Conservation (phyloP, 2,797 vertebrate species). For the Bucorvus abyssinicus region DNA sequence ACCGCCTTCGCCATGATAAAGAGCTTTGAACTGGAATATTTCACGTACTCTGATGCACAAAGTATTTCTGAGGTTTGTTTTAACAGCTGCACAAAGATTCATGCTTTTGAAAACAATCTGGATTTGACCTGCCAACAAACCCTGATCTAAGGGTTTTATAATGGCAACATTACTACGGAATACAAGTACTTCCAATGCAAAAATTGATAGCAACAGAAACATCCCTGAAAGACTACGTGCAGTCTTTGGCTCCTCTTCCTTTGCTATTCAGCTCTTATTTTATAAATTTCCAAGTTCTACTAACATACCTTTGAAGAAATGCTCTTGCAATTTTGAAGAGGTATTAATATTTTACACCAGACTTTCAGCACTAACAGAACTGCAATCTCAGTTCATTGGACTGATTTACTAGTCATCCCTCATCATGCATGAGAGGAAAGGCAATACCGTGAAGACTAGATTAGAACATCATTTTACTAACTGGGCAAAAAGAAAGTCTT, state of each 20-base stretch:
- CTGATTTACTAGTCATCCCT: slow-evolving; percentile 11
- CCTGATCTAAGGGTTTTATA: slow-evolving; percentile 48
- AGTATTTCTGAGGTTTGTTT: slow-evolving; percentile 24
- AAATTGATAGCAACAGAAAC: slow-evolving; percentile 42
- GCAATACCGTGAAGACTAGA: neutral
- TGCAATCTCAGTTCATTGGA: neutral
- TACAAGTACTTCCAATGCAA: slow-evolving; percentile 37
- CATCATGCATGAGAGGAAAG: neutral
- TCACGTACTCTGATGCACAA: neutral
- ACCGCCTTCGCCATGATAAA: neutral
- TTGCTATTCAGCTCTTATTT: neutral
- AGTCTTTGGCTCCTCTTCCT: slow-evolving; percentile 28
- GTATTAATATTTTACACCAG: neutral
- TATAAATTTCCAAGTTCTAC: neutral
- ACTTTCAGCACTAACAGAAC: neutral
- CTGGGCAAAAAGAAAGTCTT: neutral
- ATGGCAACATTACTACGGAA: slow-evolving; percentile 22
- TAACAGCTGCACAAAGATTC: slow-evolving; percentile 54
- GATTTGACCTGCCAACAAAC: slow-evolving; percentile 37
- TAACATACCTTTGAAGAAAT: neutral
- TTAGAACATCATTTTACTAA: slow-evolving; percentile 4
- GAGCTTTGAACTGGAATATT: neutral
- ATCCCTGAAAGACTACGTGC: neutral
- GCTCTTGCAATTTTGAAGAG: neutral
- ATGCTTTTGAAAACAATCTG: slow-evolving; percentile 35